Base-by-base conservation (phyloP, 2,797 vertebrate genomes). In the Todus mexicanus region DNA sequence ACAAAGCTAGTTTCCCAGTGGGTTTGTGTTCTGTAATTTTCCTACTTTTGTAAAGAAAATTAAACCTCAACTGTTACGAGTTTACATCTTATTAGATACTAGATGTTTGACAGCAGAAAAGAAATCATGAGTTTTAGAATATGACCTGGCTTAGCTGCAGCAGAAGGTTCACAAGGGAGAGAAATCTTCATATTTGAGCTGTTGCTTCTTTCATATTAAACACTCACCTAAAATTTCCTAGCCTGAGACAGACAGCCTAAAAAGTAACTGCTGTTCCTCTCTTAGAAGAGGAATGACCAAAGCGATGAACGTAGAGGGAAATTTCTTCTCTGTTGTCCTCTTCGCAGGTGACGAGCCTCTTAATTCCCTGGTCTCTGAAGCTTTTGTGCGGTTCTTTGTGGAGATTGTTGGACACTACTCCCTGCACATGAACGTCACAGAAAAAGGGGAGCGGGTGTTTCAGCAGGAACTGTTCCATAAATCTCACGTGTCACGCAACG, bases 381-480 rank as follows among this genome's bases (percentile, higher is more conserved):
- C 98, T 5, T 99, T 99, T 47, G 99, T 99, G 93, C 98, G 97
- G 43, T 99, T 99, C 96, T 99, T 99, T 14, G 99, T 99, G 97
- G 99, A 99, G 97, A 93, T 99, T 3, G 98, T 99, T 38, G 99
- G 99, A 50, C 99, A 99, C 97, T 99, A 99, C 92, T 98, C 99
- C 20, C 97, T 98, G 69, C 98, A 99, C 96, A 98, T 99, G 98
- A 96, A 91, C 0, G 97, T 98, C 17, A 97, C 98, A 7, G 97
- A 97, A 9, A 97, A 96, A 22, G 98, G 98, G 11, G 96, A 97
- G 93, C 97, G 98, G 14, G 97, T 98, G 68, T 98, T 99, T 70
- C 99, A 99, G 96, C 97, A 99, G 18, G 99, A 99, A 13, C 97
- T 93, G 18, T 99, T 99, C 96, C 98, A 98, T 13, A 99, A 98